These are phyloP conservation scores for Plutella xylostella DNA, from an alignment of 2,888 invertebrate genomes.

Conservation along the genomic window DNA sequence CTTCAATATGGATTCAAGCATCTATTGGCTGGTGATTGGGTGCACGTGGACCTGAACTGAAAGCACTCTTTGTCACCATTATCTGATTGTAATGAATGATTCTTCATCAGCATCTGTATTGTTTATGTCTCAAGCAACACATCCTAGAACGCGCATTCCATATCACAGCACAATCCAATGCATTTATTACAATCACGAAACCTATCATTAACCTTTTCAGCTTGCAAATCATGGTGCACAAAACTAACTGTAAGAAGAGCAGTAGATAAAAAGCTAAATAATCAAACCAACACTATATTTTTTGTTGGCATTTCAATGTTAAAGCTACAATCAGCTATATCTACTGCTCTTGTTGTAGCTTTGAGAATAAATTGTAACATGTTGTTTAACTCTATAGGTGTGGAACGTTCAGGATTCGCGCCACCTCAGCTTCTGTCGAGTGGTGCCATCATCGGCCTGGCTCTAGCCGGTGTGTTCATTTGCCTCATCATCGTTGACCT, in stretches of 20 bases:
- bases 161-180: slow-evolving; percentile 10
- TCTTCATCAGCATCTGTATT: no score
- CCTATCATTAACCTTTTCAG: slow-evolving; percentile 54
- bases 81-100: slow-evolving; percentile 51
- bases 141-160: neutral
- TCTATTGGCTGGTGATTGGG: slow-evolving; percentile 50
- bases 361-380: slow-evolving; percentile 18
- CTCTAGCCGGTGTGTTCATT: slow-evolving; percentile 83
- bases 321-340: slow-evolving; percentile 18
- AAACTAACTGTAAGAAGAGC: slow-evolving; percentile 50
- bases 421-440: slow-evolving; percentile 73
- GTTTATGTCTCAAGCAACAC: no score
- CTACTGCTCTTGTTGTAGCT: slow-evolving; percentile 39
- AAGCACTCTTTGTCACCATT: slow-evolving; percentile 57
- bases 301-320: neutral
- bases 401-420: slow-evolving; percentile 56
- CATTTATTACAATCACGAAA: slow-evolving; percentile 55
- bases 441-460: slow-evolving; percentile 86
- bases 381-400: slow-evolving; percentile 39
- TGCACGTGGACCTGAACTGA: slow-evolving; percentile 55
- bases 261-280: slow-evolving; percentile 25
- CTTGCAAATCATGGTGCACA: slow-evolving; percentile 54
- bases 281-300: neutral
- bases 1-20: slow-evolving; percentile 9
- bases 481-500: slow-evolving; percentile 88